Base-by-base conservation (phyloP, 2,888 invertebrate species). In the Therioaphis trifolii region DNA sequence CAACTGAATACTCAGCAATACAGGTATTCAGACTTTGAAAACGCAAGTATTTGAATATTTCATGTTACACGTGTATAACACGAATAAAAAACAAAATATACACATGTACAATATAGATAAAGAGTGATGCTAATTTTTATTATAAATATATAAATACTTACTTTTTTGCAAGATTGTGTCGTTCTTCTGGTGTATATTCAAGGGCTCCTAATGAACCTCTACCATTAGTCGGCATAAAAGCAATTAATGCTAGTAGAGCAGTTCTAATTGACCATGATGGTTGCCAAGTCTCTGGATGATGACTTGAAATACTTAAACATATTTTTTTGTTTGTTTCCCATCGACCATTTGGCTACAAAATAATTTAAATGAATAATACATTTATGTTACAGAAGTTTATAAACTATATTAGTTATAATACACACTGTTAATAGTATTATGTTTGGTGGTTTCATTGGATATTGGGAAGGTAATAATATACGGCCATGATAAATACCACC, bases 281-380 rank as follows among this genome's bases (percentile, higher is more conserved):
- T 88, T 96, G 96, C 98, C 98, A 98, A 55, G 96, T 96, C 89
- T 98, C 98, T n/a, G 97, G 98, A 89, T 98, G 98, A 89, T 97
- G 94, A 7, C 96, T 97, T 85, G 97, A 97, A 87, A 98, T 98
- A 85, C 96, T 97, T 86, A 98, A 90, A 88, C 98, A 98, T 87
- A 98, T 97, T 89, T 98, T 98, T 89, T 95, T 96, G 88, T 96
- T 95, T 12, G 93, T 92, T 90, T 97, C 96, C 90, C 98, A 98
- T 86, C 98, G 91, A 71, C 97, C 97, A 89, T 96, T 98, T 2
- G 96, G 96, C 94, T 95, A 87, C 63, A 89, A 7, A 49, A 58
- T 66, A 14, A 68, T 71, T 76, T 15, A 46, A 24, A 69, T 52
- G 12, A 24, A 68, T 14, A 69, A 52, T n/a, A 35, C 2, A 35